These are phyloP conservation scores for Corythornis vintsioides DNA, from an alignment of 2,113 vertebrate genomes.

Conservation along the genomic window DNA sequence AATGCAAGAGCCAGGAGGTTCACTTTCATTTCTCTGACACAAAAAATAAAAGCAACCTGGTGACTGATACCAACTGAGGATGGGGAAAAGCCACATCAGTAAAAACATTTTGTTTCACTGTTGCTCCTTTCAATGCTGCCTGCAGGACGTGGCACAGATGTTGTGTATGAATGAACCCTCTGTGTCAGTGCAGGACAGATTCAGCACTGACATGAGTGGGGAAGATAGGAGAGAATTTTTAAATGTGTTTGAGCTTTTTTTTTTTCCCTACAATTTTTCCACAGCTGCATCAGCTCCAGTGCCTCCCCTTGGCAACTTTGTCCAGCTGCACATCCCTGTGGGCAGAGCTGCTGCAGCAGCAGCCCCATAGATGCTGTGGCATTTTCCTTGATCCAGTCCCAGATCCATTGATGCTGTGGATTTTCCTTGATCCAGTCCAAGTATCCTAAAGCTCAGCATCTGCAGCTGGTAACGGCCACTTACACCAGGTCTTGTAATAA, in stretches of 20 bases:
- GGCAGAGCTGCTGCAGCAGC: neutral
- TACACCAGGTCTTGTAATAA: neutral
- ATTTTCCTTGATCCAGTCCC: neutral
- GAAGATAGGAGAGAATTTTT: neutral
- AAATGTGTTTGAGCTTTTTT: neutral
- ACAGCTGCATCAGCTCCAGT: neutral
- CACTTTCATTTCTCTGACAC: neutral
- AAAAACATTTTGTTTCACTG: neutral
- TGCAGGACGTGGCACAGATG: neutral
- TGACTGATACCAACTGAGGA: neutral
- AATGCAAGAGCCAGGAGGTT: neutral
- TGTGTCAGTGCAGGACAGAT: neutral
- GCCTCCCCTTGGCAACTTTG: neutral
- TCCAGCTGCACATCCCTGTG: neutral
- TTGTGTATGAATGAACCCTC: neutral
- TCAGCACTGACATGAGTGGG: neutral
- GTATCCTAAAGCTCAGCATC: neutral
- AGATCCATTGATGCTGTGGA: neutral
- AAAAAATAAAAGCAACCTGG: neutral
- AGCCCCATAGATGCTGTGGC: neutral
- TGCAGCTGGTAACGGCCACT: neutral
- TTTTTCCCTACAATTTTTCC: neutral
- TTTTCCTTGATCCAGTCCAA: neutral
- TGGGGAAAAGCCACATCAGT: neutral
- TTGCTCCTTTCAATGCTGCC: neutral